These are phyloP conservation scores for Drusus annulatus DNA, from an alignment of 1,140 invertebrate species.

Conservation along the genomic window DNA sequence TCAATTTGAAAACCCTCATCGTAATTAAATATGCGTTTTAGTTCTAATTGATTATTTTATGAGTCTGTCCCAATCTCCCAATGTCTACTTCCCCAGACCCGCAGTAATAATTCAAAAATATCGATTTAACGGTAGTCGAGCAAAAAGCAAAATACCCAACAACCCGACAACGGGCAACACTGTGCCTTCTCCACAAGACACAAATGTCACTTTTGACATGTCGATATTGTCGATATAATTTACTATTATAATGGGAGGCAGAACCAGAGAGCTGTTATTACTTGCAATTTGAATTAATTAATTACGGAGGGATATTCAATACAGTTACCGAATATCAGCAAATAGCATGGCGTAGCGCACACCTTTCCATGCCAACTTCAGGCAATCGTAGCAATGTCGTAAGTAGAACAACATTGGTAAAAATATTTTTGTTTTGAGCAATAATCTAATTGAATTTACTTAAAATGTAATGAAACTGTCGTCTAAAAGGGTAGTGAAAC, in stretches of 20 bases:
- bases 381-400: constrained; percentile 68
- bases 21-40: too few relatives aligned
- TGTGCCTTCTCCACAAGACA: constrained; percentile 18
- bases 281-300: constrained; percentile 29
- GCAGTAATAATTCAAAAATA: constrained; percentile 13
- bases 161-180: constrained; percentile 19
- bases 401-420: constrained; percentile 26
- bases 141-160: background rate
- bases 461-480: too few relatives aligned
- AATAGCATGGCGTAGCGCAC: constrained; percentile 28
- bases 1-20: too few relatives aligned
- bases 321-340: constrained; percentile 34
- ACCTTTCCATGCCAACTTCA: constrained; percentile 66
- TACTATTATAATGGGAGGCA: constrained; percentile 29
- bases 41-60: too few relatives aligned
- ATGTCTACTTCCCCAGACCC: too few relatives aligned
- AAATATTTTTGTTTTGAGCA: too few relatives aligned
- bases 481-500: too few relatives aligned
- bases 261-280: background rate
- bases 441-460: too few relatives aligned
- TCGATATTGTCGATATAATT: constrained; percentile 48
- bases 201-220: constrained; percentile 51
- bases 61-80: too few relatives aligned
- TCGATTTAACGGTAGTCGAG: constrained; percentile 4
- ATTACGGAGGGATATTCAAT: constrained; percentile 28